Evolutionary conservation across 2,888 invertebrate genomes (phyloP).

Genomic region (Eulithis testata): DNA sequence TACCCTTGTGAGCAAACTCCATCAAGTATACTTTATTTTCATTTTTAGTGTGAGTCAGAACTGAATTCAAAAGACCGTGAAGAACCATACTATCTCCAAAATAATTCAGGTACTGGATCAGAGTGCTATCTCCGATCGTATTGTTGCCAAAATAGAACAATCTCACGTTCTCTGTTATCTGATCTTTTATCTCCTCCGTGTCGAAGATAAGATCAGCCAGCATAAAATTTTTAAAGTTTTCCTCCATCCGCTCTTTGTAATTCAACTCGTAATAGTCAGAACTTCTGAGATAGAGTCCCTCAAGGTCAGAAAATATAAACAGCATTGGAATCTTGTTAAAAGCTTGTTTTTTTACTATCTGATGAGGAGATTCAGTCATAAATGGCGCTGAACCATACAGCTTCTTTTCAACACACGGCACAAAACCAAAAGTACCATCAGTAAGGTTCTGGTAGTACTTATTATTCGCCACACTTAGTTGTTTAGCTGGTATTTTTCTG

Average conservation of each 20-base stretch:
- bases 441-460: conserved; percentile 47
- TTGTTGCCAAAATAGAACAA: conserved; percentile 50
- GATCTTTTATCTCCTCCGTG: conserved; percentile 37
- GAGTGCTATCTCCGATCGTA: conserved; percentile 39
- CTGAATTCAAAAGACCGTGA: conserved; percentile 46
- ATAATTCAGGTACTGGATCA: conserved; percentile 48
- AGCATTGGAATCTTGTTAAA: conserved; percentile 48
- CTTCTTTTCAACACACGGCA: conserved; percentile 51
- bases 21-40: conserved; percentile 48
- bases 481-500: conserved; percentile 38
- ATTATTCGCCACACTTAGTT: conserved; percentile 41
- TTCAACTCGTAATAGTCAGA: conserved; percentile 45
- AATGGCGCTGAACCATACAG: conserved; percentile 38
- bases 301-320: conserved; percentile 46
- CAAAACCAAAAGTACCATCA: conserved; percentile 54
- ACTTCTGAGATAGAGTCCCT: conserved; percentile 50
- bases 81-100: conserved; percentile 50
- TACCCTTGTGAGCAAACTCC: conserved; percentile 53
- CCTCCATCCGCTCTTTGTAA: conserved; percentile 49
- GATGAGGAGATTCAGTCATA: conserved; percentile 41
- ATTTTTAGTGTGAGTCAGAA: conserved; percentile 38
- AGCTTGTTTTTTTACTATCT: conserved; percentile 38
- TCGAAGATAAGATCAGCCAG: conserved; percentile 52
- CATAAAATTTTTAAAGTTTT: conserved; percentile 49
- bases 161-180: conserved; percentile 43